Conservation (phyloP, 2,888 invertebrate species). For the Stomorhina lunata region DNA sequence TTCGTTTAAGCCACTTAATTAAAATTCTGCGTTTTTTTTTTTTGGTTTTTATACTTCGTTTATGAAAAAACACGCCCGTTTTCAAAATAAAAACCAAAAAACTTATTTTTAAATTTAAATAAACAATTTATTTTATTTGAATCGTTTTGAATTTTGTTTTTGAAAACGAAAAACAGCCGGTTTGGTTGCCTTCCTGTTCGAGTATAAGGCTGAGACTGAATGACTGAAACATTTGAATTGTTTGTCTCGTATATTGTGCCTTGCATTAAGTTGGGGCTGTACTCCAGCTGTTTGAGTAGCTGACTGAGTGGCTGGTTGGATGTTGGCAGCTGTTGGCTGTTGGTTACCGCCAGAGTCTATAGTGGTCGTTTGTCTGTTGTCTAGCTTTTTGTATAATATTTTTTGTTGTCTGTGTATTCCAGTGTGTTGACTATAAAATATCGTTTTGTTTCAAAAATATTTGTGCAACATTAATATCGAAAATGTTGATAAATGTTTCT, state of each 20-base stretch:
- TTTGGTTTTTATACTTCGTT: background rate
- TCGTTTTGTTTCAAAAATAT: constrained; percentile 9
- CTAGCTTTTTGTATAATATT: background rate
- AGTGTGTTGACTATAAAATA: constrained; percentile 3
- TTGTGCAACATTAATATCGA: constrained; percentile 4
- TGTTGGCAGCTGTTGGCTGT: constrained; percentile 44
- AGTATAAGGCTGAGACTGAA: constrained; percentile 60
- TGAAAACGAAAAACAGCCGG: constrained; percentile 36
- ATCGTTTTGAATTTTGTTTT: constrained; percentile 17
- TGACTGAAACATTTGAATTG: constrained; percentile 44
- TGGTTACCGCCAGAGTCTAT: constrained; percentile 34
- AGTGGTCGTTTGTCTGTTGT: constrained; percentile 2
- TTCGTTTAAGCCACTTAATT: constrained; percentile 12
- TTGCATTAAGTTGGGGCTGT: constrained; percentile 35
- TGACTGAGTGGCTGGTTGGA: constrained; percentile 11
- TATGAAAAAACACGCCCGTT: constrained; percentile 12
- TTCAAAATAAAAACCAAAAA: constrained; percentile 6
- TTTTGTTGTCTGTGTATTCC: background rate
- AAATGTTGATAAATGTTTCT: constrained; percentile 31
- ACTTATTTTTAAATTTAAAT: constrained; percentile 31
- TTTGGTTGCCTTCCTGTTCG: constrained; percentile 54
- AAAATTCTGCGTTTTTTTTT: background rate
- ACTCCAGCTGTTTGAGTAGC: constrained; percentile 39
- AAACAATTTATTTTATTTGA: constrained; percentile 16
- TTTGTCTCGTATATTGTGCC: constrained; percentile 42